These are phyloP conservation scores for Stenurella melanura DNA, from an alignment of 2,888 invertebrate species.

Conservation along the genomic window DNA sequence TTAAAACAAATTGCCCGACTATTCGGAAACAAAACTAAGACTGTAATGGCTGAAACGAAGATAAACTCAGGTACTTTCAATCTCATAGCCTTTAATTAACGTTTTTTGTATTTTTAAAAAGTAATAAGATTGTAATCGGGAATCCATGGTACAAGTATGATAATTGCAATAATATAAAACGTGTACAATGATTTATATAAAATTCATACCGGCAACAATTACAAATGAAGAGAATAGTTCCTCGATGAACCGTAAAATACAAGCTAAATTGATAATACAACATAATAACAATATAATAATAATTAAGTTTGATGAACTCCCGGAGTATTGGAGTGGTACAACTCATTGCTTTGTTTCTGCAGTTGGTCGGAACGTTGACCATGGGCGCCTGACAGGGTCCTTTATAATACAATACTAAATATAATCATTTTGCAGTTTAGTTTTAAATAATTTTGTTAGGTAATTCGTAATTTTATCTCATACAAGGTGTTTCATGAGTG, in stretches of 20 bases:
- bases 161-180: conserved; percentile 41
- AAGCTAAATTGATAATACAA: conserved; percentile 52
- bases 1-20: conserved; percentile 2
- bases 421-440: background rate
- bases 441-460: background rate
- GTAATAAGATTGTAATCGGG: conserved; percentile 32
- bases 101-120: conserved; percentile 31
- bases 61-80: conserved; percentile 16
- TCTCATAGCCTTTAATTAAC: conserved; percentile 35
- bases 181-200: conserved; percentile 42
- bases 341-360: conserved; percentile 22
- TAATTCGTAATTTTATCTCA: too few species aligned
- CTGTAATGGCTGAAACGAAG: conserved; percentile 1
- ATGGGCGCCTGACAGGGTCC: conserved; percentile 1
- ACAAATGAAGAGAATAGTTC: conserved; percentile 44
- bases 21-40: conserved; percentile 16
- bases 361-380: conserved; percentile 10
- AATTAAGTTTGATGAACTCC: conserved; percentile 59
- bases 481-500: too few species aligned
- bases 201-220: conserved; percentile 38
- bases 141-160: conserved; percentile 22
- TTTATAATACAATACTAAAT: background rate
- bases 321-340: conserved; percentile 18
- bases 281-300: conserved; percentile 49
- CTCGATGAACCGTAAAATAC: conserved; percentile 56